Conservation (phyloP, 2,797 vertebrate genomes). For the Phoeniculus purpureus region DNA sequence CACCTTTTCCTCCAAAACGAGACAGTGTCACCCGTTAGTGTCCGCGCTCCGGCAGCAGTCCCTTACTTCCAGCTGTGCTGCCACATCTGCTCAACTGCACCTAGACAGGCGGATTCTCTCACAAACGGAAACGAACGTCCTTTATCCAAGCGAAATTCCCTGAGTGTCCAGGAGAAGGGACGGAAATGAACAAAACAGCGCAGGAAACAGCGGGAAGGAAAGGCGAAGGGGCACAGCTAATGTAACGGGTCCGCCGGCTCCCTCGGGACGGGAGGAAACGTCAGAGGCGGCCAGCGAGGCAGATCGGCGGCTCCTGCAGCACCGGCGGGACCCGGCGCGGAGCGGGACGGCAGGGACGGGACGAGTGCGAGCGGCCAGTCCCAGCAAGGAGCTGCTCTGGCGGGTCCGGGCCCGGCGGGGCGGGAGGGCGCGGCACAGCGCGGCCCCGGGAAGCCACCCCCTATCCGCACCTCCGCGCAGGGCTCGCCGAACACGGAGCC, state of each 20-base stretch:
- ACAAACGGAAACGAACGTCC: background rate
- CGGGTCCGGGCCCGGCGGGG: background rate
- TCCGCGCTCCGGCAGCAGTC: background rate
- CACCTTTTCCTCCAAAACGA: too few species aligned
- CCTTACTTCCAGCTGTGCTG: accelerated
- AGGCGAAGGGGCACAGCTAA: background rate
- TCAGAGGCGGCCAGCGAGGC: background rate
- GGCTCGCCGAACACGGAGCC: background rate
- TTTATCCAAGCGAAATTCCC: background rate
- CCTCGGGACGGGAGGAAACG: background rate
- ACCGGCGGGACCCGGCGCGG: background rate
- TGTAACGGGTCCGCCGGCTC: background rate
- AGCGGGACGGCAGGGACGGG: background rate
- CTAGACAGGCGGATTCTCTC: background rate
- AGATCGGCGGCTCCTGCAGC: background rate
- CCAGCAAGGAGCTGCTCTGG: background rate
- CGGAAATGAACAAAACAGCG: constrained; percentile 22
- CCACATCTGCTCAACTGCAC: too few species aligned
- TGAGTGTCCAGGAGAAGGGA: background rate
- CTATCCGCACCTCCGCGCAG: background rate
- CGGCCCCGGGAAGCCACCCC: background rate
- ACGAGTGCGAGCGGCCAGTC: accelerated
- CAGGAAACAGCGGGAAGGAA: constrained; percentile 17
- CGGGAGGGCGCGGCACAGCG: too few species aligned
- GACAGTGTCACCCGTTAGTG: accelerated